These are phyloP conservation scores for Latheticus oryzae DNA, from an alignment of 2,888 invertebrate genomes.

Conservation along the genomic window DNA sequence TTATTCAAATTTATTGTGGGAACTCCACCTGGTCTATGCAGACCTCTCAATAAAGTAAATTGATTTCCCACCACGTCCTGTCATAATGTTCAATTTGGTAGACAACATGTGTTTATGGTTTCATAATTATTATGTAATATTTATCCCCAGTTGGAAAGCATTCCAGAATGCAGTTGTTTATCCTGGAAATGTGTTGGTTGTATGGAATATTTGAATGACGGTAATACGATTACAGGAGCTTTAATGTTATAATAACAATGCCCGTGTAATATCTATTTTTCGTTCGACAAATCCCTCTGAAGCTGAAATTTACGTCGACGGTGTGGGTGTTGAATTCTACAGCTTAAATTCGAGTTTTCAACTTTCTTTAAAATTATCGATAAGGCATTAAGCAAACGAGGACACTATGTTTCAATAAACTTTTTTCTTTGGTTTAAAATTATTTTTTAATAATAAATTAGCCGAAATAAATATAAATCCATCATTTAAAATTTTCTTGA, in stretches of 20 bases:
- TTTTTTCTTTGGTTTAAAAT: background rate
- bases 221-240: conserved; percentile 46
- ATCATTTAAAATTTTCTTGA: no score
- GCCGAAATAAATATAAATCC: no score
- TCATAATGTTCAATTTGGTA: conserved; percentile 36
- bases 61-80: conserved; percentile 33
- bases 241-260: conserved; percentile 44
- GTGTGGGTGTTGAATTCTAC: conserved; percentile 33
- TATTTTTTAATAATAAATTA: conserved; percentile 10
- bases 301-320: conserved; percentile 36
- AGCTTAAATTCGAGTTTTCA: conserved; percentile 22
- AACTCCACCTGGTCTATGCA: conserved; percentile 23
- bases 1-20: conserved; percentile 39
- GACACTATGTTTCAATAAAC: no score
- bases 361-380: conserved; percentile 4
- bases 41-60: conserved; percentile 21
- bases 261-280: conserved; percentile 47
- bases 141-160: conserved; percentile 20
- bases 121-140: conserved; percentile 33
- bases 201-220: conserved; percentile 34
- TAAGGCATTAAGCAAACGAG: no score
- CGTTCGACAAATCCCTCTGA: conserved; percentile 42
- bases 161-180: conserved; percentile 29
- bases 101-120: conserved; percentile 38
- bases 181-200: conserved; percentile 28